Base-by-base conservation (phyloP, 2,888 invertebrate genomes). In the Timema podura region DNA sequence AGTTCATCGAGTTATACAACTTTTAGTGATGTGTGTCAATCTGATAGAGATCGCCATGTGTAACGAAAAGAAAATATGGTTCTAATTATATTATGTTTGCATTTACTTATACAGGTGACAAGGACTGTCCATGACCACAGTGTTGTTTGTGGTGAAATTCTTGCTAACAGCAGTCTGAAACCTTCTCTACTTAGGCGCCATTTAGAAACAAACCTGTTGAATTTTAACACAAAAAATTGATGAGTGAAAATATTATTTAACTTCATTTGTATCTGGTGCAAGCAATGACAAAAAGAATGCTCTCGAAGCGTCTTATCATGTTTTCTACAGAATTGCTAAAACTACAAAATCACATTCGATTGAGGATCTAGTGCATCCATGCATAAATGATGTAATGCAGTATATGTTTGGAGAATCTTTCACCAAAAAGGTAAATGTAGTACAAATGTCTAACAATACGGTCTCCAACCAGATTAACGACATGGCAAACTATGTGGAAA, bases 101-200 rank as follows among this genome's bases (percentile, higher is more conserved):
- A 57, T 57, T 57, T 57, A 16, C 9, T 2, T 57, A n/a, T n/a
- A 57, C 8, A n/a, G 57, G 57, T 57, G 57, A 57, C 57, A 15
- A 13, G 16, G 13, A 6, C 30, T 16, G 15, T 1, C 30, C 30
- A n/a, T n/a, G n/a, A n/a, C n/a, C n/a, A n/a, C n/a, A n/a, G n/a
- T n/a, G n/a, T n/a, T n/a, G n/a, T n/a, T n/a, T n/a, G n/a, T n/a
- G n/a, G n/a, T n/a, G n/a, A n/a, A n/a, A n/a, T n/a, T n/a, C n/a
- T 57, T 57, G 6, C 57, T 57, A 57, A 57, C 57, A 57, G 57
- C 8, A 57, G 57, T n/a, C 15, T 57, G 13, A n/a, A 57, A 57
- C 9, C n/a, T n/a, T n/a, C 57, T 57, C 15, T 57, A n/a, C 13
- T 57, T 57, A 57, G 30, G 10, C n/a, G 57, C 7, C 9, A 57